phyloP scores from a whole-genome alignment of 2,797 vertebrate genomes.

The Lepidocolaptes lacrymiger region DNA sequence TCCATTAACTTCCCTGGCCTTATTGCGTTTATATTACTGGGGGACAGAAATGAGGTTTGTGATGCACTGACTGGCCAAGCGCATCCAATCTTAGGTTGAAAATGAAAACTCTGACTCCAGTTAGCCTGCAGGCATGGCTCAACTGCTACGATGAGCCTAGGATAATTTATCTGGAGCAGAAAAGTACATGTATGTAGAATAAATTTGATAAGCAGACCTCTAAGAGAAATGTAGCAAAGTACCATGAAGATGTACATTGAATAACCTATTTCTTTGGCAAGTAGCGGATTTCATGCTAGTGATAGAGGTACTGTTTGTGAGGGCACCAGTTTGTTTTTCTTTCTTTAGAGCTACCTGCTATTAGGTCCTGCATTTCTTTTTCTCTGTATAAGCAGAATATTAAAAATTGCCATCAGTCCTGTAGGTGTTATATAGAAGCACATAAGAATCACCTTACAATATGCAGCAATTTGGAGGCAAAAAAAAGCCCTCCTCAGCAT shows the following conservation, averaged over 20 bases:
- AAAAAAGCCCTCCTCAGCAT: background rate
- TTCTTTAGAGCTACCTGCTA: background rate
- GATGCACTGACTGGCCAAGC: background rate
- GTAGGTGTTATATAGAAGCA: background rate
- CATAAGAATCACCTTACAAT: background rate
- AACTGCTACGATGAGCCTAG: background rate
- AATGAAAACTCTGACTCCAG: constrained; percentile 7
- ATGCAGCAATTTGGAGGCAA: background rate
- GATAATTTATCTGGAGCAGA: background rate
- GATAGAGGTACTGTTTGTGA: background rate
- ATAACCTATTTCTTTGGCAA: background rate
- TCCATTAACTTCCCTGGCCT: background rate
- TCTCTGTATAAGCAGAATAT: background rate
- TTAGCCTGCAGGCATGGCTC: constrained; percentile 23
- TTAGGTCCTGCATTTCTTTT: background rate
- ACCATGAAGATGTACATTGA: background rate
- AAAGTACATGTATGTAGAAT: background rate
- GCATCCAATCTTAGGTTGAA: constrained; percentile 35
- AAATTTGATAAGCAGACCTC: background rate
- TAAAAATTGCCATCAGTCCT: background rate
- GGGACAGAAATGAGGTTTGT: background rate
- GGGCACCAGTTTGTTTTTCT: too few relatives aligned
- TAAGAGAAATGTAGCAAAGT: background rate
- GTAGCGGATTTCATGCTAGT: background rate
- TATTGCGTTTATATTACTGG: background rate